Evolutionary conservation across 2,888 invertebrate genomes (phyloP).

Genomic region (Pollenia griseotomentosa): DNA sequence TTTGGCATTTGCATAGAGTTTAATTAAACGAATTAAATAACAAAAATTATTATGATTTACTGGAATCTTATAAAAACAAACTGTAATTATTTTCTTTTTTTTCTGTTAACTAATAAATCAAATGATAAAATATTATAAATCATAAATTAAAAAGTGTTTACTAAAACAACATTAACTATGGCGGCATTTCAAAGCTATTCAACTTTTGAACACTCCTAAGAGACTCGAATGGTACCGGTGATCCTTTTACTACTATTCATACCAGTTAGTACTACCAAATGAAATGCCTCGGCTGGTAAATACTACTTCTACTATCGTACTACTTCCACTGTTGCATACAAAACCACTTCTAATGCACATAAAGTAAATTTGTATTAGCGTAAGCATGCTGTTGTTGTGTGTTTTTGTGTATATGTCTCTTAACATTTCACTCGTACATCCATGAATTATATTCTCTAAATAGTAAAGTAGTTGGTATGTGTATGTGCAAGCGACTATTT

Average conservation of each 20-base stretch:
- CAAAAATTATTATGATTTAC: background rate
- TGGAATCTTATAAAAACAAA: too few relatives aligned
- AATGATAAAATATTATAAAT: conserved; percentile 7
- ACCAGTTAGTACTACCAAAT: background rate
- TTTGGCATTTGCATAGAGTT: background rate
- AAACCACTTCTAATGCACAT: conserved; percentile 69
- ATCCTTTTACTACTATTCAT: conserved; percentile 32
- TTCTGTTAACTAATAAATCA: background rate
- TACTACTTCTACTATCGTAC: conserved; percentile 1
- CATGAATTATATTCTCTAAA: conserved; percentile 14
- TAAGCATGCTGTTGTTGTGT: conserved; percentile 44
- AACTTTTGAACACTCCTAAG: conserved; percentile 39
- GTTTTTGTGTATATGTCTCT: background rate
- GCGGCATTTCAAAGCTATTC: conserved; percentile 57
- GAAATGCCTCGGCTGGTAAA: background rate
- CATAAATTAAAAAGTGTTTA: background rate
- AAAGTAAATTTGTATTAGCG: conserved; percentile 67
- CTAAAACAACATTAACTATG: conserved; percentile 15
- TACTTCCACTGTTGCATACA: conserved; percentile 61
- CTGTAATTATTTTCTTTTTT: background rate
- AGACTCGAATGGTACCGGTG: conserved; percentile 21
- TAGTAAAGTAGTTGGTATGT: background rate
- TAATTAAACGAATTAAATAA: background rate
- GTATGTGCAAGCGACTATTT: conserved; percentile 13
- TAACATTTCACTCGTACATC: background rate